Base-by-base conservation (phyloP, 2,113 vertebrate genomes). In the Saguinus imperator region DNA sequence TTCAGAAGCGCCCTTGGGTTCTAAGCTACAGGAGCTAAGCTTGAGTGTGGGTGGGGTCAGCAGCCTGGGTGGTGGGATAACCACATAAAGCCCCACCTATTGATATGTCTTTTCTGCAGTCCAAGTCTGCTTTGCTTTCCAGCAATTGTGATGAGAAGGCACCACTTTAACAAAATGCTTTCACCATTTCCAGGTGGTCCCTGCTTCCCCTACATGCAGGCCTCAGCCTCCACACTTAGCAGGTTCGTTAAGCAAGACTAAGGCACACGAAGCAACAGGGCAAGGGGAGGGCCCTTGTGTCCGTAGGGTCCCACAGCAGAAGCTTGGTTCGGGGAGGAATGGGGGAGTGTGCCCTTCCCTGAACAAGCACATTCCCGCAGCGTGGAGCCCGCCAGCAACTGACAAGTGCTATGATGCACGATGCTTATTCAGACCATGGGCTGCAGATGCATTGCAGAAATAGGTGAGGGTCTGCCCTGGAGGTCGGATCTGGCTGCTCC, bases 61-160 rank as follows among this genome's bases (percentile, higher is more conserved):
- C 21, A 6, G 58, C 14, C 3, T 5, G 29, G 16, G 25, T 27
- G 58, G 58, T 32, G 37, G 37, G 17, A 7, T 55, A n/a, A 75
- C 16, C 68, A 20, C 23, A 76, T 5, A 35, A n/a, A 73, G 11
- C 11, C 23, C 32, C 55, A 29, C 11, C 32, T 18, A 2, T 2
- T 17, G 35, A 29, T 61, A 45, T 27, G 17, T 40, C 43, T 43
- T 58, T 32, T 43, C 45, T 25, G 6, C 18, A 1, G 48, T 35
- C 8, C 8, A 4, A 48, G 17, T 23, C 40, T 23, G 40, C 29
- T 18, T 25, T 73, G 37, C 50, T 14, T 48, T 40, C 16, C 68
- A 16, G 13, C 35, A 12, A 23, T 20, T 40, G 17, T 17, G 55
- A n/a, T 0, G 2, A 3, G 55, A 64, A 4, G 1, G 13, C 1